Percentiles rank a stretch among this genome's conserved stretches.
phyloP scores from a whole-genome alignment of 1,140 invertebrate genomes.

The Stratiolaelaps scimitus region DNA sequence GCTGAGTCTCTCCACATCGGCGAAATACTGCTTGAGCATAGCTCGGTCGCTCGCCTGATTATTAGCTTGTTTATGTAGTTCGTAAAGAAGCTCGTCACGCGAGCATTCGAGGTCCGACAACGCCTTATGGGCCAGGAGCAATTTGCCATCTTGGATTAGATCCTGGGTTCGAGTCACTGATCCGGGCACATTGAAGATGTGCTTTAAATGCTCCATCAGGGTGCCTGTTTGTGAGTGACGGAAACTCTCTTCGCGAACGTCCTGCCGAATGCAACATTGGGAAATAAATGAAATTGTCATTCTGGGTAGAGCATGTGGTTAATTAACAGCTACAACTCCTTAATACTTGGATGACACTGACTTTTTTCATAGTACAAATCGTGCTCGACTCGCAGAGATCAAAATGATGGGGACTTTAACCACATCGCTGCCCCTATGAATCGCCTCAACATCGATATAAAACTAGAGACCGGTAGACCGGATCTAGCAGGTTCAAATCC shows the following conservation, averaged over 20 bases:
- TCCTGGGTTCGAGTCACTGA: slow-evolving; percentile 86
- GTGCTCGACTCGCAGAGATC: no score
- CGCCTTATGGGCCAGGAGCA: slow-evolving; percentile 78
- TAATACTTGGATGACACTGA: no score
- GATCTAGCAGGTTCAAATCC: no score
- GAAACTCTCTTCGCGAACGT: slow-evolving; percentile 80
- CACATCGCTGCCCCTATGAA: no score
- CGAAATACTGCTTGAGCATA: slow-evolving; percentile 80
- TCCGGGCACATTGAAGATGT: slow-evolving; percentile 93
- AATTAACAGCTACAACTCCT: no score
- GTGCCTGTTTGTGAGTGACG: slow-evolving; percentile 83
- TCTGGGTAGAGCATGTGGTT: no score
- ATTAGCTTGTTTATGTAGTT: slow-evolving; percentile 82
- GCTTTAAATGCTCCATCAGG: slow-evolving; percentile 93
- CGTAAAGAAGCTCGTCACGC: slow-evolving; percentile 82
- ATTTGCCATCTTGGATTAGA: slow-evolving; percentile 84
- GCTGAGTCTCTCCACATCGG: slow-evolving; percentile 80
- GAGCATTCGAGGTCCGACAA: slow-evolving; percentile 91
- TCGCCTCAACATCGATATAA: no score
- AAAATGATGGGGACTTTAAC: no score
- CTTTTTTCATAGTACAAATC: no score
- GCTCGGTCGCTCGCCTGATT: slow-evolving; percentile 73
- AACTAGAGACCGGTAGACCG: no score
- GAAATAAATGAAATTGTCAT: no score
- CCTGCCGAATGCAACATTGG: slow-evolving; percentile 56